Percentiles rank a stretch among this genome's conserved stretches.
phyloP scores from a whole-genome alignment of 2,797 vertebrate species.

The Eupleurogrammus muticus region DNA sequence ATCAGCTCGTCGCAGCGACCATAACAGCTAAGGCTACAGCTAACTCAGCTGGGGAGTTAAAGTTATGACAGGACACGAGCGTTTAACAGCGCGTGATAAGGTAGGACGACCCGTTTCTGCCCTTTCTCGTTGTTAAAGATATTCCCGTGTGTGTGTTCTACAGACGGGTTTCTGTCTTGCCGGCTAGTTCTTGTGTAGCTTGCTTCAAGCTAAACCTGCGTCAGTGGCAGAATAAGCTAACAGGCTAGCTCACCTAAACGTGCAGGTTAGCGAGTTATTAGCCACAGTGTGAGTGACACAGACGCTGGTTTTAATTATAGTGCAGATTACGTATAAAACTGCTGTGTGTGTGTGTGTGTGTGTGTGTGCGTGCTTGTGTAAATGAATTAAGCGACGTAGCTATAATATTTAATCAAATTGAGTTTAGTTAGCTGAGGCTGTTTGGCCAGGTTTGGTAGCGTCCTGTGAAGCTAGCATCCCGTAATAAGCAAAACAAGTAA shows the following conservation, averaged over 20 bases:
- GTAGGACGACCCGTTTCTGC: constrained; percentile 28
- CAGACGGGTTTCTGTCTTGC: neutral
- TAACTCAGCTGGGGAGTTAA: constrained; percentile 25
- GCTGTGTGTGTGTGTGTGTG: fast-evolving
- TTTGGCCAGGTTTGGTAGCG: constrained; percentile 31
- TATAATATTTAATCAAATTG: neutral
- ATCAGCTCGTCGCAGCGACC: constrained; percentile 37
- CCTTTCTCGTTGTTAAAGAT: fast-evolving
- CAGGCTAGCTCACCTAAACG: constrained; percentile 36
- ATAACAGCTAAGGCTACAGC: constrained; percentile 58
- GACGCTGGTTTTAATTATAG: neutral
- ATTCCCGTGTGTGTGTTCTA: neutral
- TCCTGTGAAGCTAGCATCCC: no score
- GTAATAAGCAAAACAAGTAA: neutral
- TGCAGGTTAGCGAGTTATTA: constrained; percentile 33
- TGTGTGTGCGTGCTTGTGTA: neutral
- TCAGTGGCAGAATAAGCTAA: constrained; percentile 66
- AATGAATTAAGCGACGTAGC: fast-evolving
- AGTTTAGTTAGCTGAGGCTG: neutral
- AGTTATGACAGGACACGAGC: constrained; percentile 44
- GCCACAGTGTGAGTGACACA: neutral
- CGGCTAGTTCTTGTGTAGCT: constrained; percentile 17
- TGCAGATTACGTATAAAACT: fast-evolving
- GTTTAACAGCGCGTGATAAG: constrained; percentile 17
- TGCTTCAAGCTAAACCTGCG: constrained; percentile 53